Base-by-base conservation (phyloP, 23 tunicate species). In the Ascidia mentula region DNA sequence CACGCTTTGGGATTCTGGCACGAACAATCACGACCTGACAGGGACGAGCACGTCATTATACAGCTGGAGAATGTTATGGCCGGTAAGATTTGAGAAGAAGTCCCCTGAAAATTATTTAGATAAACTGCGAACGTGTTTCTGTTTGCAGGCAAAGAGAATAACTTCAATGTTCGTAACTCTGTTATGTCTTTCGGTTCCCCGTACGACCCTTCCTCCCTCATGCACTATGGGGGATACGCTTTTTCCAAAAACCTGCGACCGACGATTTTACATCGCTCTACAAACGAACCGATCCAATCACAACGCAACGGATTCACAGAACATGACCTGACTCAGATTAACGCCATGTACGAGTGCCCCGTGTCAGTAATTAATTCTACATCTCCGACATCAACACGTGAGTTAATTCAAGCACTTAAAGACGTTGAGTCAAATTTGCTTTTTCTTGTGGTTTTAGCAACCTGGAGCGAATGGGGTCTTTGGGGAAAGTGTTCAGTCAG, bases 1-100 rank as follows among this genome's bases (percentile, higher is more conserved):
- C 88, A 84, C 34, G 88, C 88, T 30, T 39, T 84, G 8, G 88
- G 88, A 31, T 84, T 84, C 73, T 84, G 89, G 89, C 89, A 85
- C 35, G 89, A 85, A 34, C 89, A 85, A 42, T 85, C 89, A 17
- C 70, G 89, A 72, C 89, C 89, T 4, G 89, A 85, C 32, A 79
- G 89, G 72, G 89, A 85, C 46, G 69, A 72, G 12, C 78, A 69
- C 40, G 72, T 85, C 33, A 76, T 32, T 13, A 30, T 85, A 0
- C 59, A 33, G 40, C 26, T 59, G 0, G 79, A 78, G 0, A 85
- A 85, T 40, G 59, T 85, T 32, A 36, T 38, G 22, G 45, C 39
- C 59, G 77, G 85, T 87, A 79, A 15, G 37, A n/a, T n/a, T n/a
- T n/a, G n/a, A n/a, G n/a, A n/a, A 18, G 22, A 18, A 18, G 60